Evolutionary conservation across 2,888 invertebrate genomes (phyloP).

Genomic region (Tetramorium bicarinatum): DNA sequence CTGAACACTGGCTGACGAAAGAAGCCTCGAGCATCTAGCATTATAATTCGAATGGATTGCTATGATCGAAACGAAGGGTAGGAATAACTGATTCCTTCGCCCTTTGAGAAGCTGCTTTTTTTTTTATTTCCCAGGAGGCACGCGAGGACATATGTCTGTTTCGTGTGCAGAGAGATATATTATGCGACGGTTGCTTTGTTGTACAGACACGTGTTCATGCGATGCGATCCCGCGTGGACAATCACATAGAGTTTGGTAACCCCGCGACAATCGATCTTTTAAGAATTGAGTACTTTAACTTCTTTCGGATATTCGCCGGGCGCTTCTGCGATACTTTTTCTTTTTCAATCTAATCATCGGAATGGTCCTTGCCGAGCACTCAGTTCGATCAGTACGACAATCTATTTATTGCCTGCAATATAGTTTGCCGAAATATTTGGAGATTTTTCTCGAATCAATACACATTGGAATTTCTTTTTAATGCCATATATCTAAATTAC

Average conservation of each 20-base stretch:
- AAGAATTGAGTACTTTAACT: slow-evolving; percentile 36
- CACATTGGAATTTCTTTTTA: neutral
- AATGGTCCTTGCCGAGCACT: neutral
- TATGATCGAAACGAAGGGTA: neutral
- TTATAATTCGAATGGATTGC: slow-evolving; percentile 2
- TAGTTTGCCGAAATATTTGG: neutral
- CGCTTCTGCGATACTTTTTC: slow-evolving; percentile 1
- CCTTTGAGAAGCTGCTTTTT: neutral
- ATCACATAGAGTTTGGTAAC: slow-evolving; percentile 1
- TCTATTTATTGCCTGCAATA: neutral
- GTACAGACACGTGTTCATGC: slow-evolving; percentile 29
- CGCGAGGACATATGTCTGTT: neutral
- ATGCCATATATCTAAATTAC: neutral
- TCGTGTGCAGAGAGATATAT: neutral
- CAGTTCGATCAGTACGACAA: slow-evolving; percentile 13
- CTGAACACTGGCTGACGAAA: slow-evolving; percentile 13
- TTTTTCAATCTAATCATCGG: neutral
- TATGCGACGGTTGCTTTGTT: slow-evolving; percentile 4
- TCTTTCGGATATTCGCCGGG: neutral
- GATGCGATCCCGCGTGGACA: slow-evolving; percentile 33
- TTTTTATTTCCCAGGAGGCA: slow-evolving; percentile 31
- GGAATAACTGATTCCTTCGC: slow-evolving; percentile 24
- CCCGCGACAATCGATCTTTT: slow-evolving; percentile 54
- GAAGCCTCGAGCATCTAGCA: neutral
- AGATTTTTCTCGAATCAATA: slow-evolving; percentile 16